A percentile compares a stretch with the other conserved stretches of the same genome.
These are phyloP conservation scores for Drosophila recens DNA, from an alignment of 2,888 invertebrate species.

Conservation along the genomic window DNA sequence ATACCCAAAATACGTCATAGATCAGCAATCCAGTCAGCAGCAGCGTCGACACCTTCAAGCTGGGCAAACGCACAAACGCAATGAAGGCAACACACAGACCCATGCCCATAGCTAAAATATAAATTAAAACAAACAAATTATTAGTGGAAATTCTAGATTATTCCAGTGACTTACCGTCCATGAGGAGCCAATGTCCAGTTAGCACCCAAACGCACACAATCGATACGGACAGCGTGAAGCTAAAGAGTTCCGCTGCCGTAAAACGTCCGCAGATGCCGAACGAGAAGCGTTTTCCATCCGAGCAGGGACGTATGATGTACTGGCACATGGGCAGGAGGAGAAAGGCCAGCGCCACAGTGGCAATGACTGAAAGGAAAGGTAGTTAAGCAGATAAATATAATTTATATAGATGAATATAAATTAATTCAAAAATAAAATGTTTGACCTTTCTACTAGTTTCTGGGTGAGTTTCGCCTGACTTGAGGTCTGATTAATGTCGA, in stretches of 20 bases:
- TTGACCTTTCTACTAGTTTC: too few species aligned
- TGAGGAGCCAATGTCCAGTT: slow-evolving; percentile 98
- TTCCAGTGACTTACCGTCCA: slow-evolving; percentile 90
- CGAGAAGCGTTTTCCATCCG: slow-evolving; percentile 93
- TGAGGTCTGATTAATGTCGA: too few species aligned
- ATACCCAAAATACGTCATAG: slow-evolving; percentile 99
- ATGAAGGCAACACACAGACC: slow-evolving; percentile 99
- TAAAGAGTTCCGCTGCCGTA: slow-evolving; percentile 96
- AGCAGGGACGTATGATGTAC: slow-evolving; percentile 94
- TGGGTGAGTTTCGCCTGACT: too few species aligned
- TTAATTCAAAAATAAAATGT: too few species aligned
- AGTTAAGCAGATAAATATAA: not conserved
- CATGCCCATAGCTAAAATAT: slow-evolving; percentile 95
- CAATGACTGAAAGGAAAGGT: slow-evolving; percentile 90
- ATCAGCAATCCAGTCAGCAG: slow-evolving; percentile 96
- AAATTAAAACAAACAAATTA: not conserved
- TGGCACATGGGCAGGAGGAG: slow-evolving; percentile 98
- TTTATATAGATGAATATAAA: too few species aligned
- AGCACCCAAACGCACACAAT: slow-evolving; percentile 99
- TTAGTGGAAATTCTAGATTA: not conserved
- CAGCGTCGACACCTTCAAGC: slow-evolving; percentile 97
- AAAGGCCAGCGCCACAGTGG: slow-evolving; percentile 98
- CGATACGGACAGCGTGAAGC: slow-evolving; percentile 95
- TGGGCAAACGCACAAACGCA: slow-evolving; percentile 97
- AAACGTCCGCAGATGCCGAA: slow-evolving; percentile 97